Base-by-base conservation (phyloP, 2,797 vertebrate genomes). In the Spea hammondii region DNA sequence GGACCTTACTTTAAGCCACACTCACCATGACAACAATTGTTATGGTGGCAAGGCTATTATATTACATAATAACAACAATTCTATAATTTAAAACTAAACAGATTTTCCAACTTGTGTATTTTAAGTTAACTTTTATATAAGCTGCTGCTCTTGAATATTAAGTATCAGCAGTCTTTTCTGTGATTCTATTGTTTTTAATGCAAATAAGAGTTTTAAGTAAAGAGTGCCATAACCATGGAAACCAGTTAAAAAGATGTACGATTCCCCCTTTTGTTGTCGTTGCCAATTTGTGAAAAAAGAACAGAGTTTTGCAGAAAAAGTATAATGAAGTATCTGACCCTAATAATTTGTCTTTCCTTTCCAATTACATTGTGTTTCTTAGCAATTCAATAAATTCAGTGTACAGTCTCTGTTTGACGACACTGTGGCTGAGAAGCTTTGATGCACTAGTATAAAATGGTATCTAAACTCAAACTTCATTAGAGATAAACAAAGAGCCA, bases 111-210 rank as follows among this genome's bases (percentile, higher is more conserved):
- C 32, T 45, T 65, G 8, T 65, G 8, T 69, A 14, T 72, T 9
- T 57, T 71, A 1, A 57, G 12, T 13, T 11, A 59, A 48, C 10
- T 44, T 66, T 51, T 65, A 54, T 46, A 67, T 64, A 9, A 48
- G 44, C 32, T 64, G 67, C 47, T 17, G 49, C 48, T 17, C 17
- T 6, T 80, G 78, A 75, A 65, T 70, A 60, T 75, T 53, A 68
- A 81, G 13, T 44, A 32, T 59, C 9, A 65, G 62, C 66, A 83
- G 79, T 85, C 86, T 86, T 89, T 88, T 84, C 71, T 83, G 85
- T 64, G 76, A 86, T 84, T 73, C 78, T 71, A 80, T 80, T 84
- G 85, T 91, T 92, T 93, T 90, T 87, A 92, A 91, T 92, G 88
- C 89, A 93, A 92, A 92, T 92, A 48, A 57, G 44, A 77, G 73